A percentile compares a stretch with the other conserved stretches of the same genome.
Conservation (phyloP, 2,797 vertebrate species). For the Odontamblyopus lacepedii region DNA sequence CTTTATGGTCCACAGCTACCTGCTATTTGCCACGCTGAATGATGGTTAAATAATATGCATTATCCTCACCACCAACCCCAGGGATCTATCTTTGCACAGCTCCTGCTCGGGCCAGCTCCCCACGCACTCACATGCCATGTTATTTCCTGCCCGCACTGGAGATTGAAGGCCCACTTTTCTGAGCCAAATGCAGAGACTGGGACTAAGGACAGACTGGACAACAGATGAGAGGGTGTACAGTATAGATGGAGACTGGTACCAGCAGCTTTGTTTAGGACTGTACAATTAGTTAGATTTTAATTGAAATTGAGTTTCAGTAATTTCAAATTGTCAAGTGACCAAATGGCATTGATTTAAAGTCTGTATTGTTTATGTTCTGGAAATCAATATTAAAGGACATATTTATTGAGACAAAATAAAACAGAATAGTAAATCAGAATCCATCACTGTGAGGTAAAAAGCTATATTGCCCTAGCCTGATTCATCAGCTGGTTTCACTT, state of each 20-base stretch:
- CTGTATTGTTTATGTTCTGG: too few relatives aligned
- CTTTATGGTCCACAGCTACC: constrained; percentile 59
- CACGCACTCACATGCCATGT: constrained; percentile 55
- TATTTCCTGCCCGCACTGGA: constrained; percentile 71
- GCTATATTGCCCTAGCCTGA: too few relatives aligned
- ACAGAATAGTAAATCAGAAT: too few relatives aligned
- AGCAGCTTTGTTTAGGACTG: constrained; percentile 52
- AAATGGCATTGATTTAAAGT: too few relatives aligned
- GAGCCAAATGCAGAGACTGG: constrained; percentile 68
- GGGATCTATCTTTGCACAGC: constrained; percentile 74
- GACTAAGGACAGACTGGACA: constrained; percentile 48
- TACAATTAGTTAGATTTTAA: constrained; percentile 65
- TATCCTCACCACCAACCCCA: constrained; percentile 70
- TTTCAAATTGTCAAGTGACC: too few relatives aligned
- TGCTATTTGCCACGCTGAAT: constrained; percentile 68
- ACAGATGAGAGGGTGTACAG: constrained; percentile 24
- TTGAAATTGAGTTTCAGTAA: constrained; percentile 14
- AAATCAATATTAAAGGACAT: too few relatives aligned
- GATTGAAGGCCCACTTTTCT: constrained; percentile 79
- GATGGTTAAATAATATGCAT: constrained; percentile 77
- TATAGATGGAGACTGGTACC: constrained; percentile 65
- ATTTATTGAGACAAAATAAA: too few relatives aligned
- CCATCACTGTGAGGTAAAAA: too few relatives aligned
- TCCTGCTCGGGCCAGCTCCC: constrained; percentile 47
- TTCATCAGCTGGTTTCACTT: too few relatives aligned